phyloP scores from a whole-genome alignment of 2,113 vertebrate genomes.

The Megaceryle torquata region DNA sequence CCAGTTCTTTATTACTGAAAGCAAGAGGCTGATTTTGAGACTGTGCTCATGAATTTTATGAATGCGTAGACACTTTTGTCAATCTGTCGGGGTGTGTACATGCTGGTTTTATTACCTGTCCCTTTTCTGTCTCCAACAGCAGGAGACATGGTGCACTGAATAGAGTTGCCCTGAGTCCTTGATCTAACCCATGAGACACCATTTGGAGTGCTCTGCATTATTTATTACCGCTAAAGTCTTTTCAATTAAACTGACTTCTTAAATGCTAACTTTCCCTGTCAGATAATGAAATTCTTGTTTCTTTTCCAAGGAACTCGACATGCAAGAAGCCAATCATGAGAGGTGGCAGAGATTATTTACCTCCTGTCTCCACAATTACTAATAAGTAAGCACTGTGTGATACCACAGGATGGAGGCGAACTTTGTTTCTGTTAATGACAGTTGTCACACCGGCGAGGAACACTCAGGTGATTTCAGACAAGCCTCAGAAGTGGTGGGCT shows the following conservation, averaged over 20 bases:
- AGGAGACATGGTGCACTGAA: not conserved
- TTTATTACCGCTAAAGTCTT: not conserved
- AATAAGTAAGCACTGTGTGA: not conserved
- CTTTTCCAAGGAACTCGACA: not conserved
- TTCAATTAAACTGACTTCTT: not conserved
- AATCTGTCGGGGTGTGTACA: rapidly evolving
- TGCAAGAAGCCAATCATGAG: not conserved
- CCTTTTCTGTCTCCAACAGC: not conserved
- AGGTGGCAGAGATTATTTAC: not conserved
- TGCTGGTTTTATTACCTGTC: not conserved
- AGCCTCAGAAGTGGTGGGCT: not conserved
- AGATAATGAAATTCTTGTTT: not conserved
- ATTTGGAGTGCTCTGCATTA: not conserved
- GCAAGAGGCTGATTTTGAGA: not conserved
- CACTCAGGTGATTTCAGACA: not conserved
- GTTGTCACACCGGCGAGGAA: not conserved
- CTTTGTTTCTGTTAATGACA: not conserved
- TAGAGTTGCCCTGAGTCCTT: not conserved
- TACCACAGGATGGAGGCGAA: not conserved
- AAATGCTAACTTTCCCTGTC: not conserved
- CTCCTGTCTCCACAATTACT: not conserved
- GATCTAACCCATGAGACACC: not conserved
- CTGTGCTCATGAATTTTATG: not conserved
- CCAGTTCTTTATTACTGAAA: not conserved
- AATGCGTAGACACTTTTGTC: not conserved